These are phyloP conservation scores for Ochotona princeps DNA, from an alignment of 2,113 vertebrate species.

Conservation along the genomic window DNA sequence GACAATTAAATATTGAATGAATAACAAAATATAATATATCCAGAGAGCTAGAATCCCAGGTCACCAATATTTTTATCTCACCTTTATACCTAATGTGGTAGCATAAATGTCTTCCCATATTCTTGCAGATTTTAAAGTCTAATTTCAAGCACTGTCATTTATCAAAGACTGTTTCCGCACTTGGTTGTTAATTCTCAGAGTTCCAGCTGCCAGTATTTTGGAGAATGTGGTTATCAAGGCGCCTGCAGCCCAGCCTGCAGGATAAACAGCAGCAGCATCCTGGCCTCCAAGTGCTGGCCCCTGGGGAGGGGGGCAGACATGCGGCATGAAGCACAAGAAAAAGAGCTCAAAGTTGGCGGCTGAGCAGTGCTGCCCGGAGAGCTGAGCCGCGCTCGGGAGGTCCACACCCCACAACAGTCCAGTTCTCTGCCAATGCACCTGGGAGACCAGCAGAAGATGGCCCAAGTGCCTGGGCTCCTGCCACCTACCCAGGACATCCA, in stretches of 20 bases:
- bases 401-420: too few species aligned
- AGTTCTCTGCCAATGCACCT: too few species aligned
- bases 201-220: conserved; percentile 11
- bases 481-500: too few species aligned
- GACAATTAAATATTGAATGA: background rate
- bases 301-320: too few species aligned
- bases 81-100: background rate
- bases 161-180: background rate
- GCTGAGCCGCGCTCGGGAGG: too few species aligned
- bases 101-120: rapidly evolving
- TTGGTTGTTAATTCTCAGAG: background rate
- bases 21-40: background rate
- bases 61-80: background rate
- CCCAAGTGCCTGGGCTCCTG: too few species aligned
- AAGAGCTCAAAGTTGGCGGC: too few species aligned
- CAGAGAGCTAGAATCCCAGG: background rate
- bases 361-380: too few species aligned
- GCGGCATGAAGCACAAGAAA: too few species aligned
- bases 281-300: background rate
- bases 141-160: conserved; percentile 40
- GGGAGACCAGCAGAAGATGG: too few species aligned
- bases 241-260: rapidly evolving
- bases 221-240: background rate
- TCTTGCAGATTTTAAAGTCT: background rate
- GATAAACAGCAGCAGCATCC: rapidly evolving